phyloP scores from a whole-genome alignment of 2,113 vertebrate species.

The Alces alces region DNA sequence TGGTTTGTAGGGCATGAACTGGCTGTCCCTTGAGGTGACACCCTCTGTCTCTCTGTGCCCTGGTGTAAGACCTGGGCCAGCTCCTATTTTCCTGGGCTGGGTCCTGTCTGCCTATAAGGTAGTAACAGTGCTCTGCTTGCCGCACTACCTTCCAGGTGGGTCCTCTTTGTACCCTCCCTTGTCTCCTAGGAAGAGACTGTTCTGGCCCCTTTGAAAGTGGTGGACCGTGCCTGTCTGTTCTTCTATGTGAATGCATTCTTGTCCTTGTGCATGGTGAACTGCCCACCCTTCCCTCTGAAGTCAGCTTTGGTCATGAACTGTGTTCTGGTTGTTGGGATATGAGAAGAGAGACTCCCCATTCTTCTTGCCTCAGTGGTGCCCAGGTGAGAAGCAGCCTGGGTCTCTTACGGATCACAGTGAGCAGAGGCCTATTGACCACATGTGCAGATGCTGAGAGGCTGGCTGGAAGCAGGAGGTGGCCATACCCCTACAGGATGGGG shows the following conservation, averaged over 20 bases:
- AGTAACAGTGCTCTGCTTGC: not conserved
- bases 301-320: not conserved
- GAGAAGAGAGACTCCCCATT: not conserved
- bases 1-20: not conserved
- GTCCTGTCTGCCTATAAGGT: not conserved
- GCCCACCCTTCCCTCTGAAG: not conserved
- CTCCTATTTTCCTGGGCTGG: not conserved
- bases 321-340: not conserved
- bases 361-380: not conserved
- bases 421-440: not conserved
- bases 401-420: not conserved
- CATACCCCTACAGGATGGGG: not conserved
- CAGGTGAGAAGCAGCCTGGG: not conserved
- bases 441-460: not conserved
- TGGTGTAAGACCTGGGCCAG: not conserved
- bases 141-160: not conserved
- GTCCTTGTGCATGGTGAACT: not conserved
- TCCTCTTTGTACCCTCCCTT: not conserved
- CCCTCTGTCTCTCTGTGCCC: not conserved
- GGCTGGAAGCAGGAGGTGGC: not conserved
- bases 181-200: not conserved
- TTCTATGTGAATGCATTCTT: not conserved
- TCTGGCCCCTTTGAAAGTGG: not conserved
- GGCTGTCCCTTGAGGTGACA: not conserved
- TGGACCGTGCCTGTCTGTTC: not conserved